Base-by-base conservation (phyloP, 2,797 vertebrate genomes). In the Squalus acanthias region DNA sequence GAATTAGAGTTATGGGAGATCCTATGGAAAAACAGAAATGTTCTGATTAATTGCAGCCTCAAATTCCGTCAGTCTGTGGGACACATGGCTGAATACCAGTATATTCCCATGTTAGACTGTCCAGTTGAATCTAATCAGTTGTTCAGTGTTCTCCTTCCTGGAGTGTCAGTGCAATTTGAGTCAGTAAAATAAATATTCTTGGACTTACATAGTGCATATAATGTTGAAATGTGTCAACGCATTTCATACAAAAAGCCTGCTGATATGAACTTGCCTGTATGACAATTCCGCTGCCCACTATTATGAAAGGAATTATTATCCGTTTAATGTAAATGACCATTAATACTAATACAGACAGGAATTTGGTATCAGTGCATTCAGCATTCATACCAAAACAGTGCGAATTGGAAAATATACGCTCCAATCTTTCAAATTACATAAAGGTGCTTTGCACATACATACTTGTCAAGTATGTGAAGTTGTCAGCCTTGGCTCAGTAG, bases 1-100 rank as follows among this genome's bases (percentile, higher is more conserved):
- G 57, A 91, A 63, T 91, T 39, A 46, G 79, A 82, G 79, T 82
- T 91, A 65, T 91, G 53, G 53, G 13, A 63, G 29, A 20, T 89
- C 15, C 13, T n/a, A n/a, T 63, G 57, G 88, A 88, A 53, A 91
- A 91, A 60, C n/a, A 91, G 88, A 91, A 91, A n/a, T 91, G 88
- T 63, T 63, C 57, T 91, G 57, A 13, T 65, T n/a, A n/a, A 65
- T 63, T 63, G 13, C 57, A 91, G 12, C 33, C 57, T 91, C 15
- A 65, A 33, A 8, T 33, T 91, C 88, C 13, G 63, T 91, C 88
- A 65, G n/a, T 91, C 88, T 33, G 13, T 63, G 29, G 63, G 88
- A 91, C 88, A 91, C 88, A 91, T 65, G 57, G 57, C 29, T 65
- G 57, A 91, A 63, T 63, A 53, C 6, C 39, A 46, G 79, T 46